Evolutionary conservation across 1,140 invertebrate species (phyloP).

Genomic region (Ceratosolen fusciceps): DNA sequence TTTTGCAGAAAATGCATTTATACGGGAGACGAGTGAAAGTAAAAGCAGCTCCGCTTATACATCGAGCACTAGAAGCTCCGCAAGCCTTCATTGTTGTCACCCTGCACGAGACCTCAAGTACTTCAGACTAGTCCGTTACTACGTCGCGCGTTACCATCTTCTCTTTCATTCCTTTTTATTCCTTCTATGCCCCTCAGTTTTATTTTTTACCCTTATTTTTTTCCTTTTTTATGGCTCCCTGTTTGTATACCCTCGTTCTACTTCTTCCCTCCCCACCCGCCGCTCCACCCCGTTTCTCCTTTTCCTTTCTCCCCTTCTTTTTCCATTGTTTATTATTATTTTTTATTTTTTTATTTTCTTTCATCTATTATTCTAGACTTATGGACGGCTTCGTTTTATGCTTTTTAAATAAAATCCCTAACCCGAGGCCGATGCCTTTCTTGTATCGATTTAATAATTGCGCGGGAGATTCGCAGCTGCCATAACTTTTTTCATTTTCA

Average conservation of each 20-base stretch:
- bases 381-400: too few relatives aligned
- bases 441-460: too few relatives aligned
- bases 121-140: constrained; percentile 14
- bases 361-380: too few relatives aligned
- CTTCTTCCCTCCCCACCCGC: too few relatives aligned
- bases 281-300: too few relatives aligned
- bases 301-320: too few relatives aligned
- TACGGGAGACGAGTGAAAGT: background rate
- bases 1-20: background rate
- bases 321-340: background rate
- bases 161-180: background rate
- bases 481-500: too few relatives aligned
- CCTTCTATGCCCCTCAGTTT: background rate
- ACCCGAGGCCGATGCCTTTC: too few relatives aligned
- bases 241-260: background rate
- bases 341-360: too few relatives aligned
- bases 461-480: too few relatives aligned
- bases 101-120: background rate
- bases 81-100: background rate
- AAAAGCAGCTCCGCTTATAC: background rate
- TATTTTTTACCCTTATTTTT: background rate
- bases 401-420: too few relatives aligned
- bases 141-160: background rate
- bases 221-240: background rate
- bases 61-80: background rate